Base-by-base conservation (phyloP, 2,113 vertebrate species). In the Pelecanoides urinatrix region DNA sequence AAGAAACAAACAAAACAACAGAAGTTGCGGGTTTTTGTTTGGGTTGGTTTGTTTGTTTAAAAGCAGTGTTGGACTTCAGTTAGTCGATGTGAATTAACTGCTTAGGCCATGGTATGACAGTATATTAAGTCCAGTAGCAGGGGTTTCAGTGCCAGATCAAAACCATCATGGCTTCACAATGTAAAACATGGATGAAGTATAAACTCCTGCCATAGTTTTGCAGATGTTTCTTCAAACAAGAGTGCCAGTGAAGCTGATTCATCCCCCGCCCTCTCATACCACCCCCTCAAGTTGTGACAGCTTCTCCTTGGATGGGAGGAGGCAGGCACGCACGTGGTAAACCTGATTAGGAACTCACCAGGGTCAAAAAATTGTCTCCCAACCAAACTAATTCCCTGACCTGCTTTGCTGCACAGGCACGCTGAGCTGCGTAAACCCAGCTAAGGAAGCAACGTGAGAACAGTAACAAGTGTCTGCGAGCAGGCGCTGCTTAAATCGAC, bases 221-320 rank as follows among this genome's bases (percentile, higher is more conserved):
- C 91, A 96, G 88, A 74, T 86, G 88, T 88, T 96, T 66, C 83
- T 96, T 83, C 92, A 92, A 92, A 92, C 49, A 49, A 34, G 75
- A 82, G 58, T 79, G 92, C 72, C 92, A 91, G 79, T 17, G 85
- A 90, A 73, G 86, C 71, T 86, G 93, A 95, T 94, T 95, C 88
- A 94, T 86, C 42, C n/a, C 44, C 30, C 2, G 0, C 79, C 85
- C 86, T 86, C 94, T 92, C 75, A 50, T 9, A 66, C 34, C 67
- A 88, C 72, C 67, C 67, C 56, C 88, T 88, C 75, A 80, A 76
- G 59, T 21, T 92, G 67, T 84, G 88, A 94, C 86, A 95, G 72
- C 32, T 74, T 73, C 83, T 92, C 42, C 59, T 25, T 14, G 58
- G 40, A 72, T 58, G 90, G 84, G 45, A 95, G 75, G 49, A 95